Percentiles rank a stretch among this genome's conserved stretches.
Evolutionary conservation across 2,113 vertebrate genomes (phyloP).

Genomic region (Euleptes europaea): DNA sequence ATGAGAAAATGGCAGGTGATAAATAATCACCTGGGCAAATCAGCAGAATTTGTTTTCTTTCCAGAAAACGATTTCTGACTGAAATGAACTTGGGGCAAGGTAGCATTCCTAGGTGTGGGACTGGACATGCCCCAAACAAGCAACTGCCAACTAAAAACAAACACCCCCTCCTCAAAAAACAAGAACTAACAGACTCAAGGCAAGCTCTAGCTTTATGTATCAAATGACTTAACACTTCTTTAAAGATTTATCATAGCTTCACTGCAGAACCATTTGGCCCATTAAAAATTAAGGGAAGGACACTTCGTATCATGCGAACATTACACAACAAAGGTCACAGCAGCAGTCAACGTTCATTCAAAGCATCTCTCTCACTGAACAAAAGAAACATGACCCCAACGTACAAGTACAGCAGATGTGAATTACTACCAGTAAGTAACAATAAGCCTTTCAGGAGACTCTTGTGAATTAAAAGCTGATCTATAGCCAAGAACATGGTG

Average conservation of each 20-base stretch:
- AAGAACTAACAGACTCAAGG: neutral
- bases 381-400: conserved; percentile 27
- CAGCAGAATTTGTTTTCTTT: neutral
- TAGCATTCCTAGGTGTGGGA: neutral
- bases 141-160: neutral
- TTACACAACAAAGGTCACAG: conserved; percentile 3
- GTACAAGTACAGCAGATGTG: conserved; percentile 27
- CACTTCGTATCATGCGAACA: neutral
- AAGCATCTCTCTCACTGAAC: conserved; percentile 23
- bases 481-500: conserved; percentile 6
- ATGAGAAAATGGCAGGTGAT: too few relatives aligned
- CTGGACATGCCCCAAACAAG: neutral
- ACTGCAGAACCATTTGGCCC: neutral
- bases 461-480: conserved; percentile 32
- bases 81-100: neutral
- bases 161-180: too few relatives aligned
- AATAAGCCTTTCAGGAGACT: conserved; percentile 24
- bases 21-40: too few relatives aligned
- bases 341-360: conserved; percentile 19
- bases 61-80: neutral
- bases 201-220: neutral
- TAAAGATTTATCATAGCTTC: neutral
- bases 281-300: conserved; percentile 4
- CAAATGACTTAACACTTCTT: neutral
- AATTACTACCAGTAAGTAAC: conserved; percentile 38